These are phyloP conservation scores for Oligia fasciuncula DNA, from an alignment of 2,888 invertebrate species.

Conservation along the genomic window DNA sequence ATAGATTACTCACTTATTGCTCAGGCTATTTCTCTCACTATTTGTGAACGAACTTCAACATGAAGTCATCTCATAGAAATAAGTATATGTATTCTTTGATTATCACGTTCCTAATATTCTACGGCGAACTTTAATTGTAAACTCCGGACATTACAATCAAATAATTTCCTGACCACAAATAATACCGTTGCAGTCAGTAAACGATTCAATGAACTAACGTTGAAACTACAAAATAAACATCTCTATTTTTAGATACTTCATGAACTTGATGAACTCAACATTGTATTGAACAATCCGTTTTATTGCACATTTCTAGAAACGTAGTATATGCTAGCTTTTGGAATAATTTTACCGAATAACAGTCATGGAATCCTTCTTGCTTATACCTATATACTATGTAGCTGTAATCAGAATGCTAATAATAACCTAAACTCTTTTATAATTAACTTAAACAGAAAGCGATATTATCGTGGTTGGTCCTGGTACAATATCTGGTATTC, in stretches of 20 bases:
- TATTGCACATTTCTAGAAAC: background rate
- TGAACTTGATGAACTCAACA: constrained; percentile 13
- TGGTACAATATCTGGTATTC: constrained; percentile 57
- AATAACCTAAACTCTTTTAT: constrained; percentile 78
- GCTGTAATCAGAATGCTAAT: constrained; percentile 85
- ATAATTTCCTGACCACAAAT: constrained; percentile 15
- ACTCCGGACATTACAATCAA: constrained; percentile 19
- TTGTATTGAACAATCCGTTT: constrained; percentile 19
- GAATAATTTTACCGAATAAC: background rate
- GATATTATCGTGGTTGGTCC: constrained; percentile 71
- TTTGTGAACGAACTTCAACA: background rate
- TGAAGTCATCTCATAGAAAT: background rate
- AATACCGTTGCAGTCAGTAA: constrained; percentile 22
- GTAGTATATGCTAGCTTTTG: constrained; percentile 5
- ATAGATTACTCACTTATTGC: background rate
- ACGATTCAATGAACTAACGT: constrained; percentile 34
- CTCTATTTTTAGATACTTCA: constrained; percentile 39
- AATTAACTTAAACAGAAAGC: constrained; percentile 79
- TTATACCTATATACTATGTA: constrained; percentile 53
- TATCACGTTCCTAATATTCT: background rate
- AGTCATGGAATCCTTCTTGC: background rate
- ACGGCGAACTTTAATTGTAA: constrained; percentile 11
- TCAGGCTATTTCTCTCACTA: background rate
- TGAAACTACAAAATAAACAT: constrained; percentile 7
- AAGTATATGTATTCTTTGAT: background rate